Base-by-base conservation (phyloP, 2,888 invertebrate genomes). In the Zonitis immaculata region DNA sequence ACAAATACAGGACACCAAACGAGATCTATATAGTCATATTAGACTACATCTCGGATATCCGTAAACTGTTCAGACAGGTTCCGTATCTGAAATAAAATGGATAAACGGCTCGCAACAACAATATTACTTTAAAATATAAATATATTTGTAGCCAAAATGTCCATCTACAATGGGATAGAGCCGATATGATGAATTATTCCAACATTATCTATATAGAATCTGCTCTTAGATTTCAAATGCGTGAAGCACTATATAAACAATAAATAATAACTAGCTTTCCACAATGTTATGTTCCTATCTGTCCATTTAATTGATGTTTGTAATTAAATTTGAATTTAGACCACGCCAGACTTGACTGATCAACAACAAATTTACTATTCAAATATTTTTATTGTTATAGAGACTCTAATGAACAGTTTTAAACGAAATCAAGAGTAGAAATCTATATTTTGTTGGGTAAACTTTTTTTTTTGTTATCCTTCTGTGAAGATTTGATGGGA, bases 1-100 rank as follows among this genome's bases (percentile, higher is more conserved):
- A 20, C 39, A 39, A 18, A 61, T 61, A 62, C 60, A 58, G 61
- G 65, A 66, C 67, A 67, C 39, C 11, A 68, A 69, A 69, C 68
- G 67, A 67, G 69, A 68, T 68, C 65, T 65, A 43, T 45, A 27
- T 44, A 43, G 22, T 43, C 7, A n/a, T 27, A 14, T 14, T 44
- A 26, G 27, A 16, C 44, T 8, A 39, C 18, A 39, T 42, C 16
- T 48, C 28, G 53, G 49, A 54, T 54, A 43, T 50, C 42, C 55
- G 50, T 42, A 52, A 52, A 51, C 46, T 39, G 52, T 56, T 56
- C 52, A 52, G 52, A 56, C 56, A 52, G 52, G 52, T 56, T 49
- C 20, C 39, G 45, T 20, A 20, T 45, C 28, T 48, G 39, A 48
- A n/a, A 53, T 44, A 48, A 28, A 44, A 35, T 46, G 56, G 56